A percentile compares a stretch with the other conserved stretches of the same genome.
phyloP scores from a whole-genome alignment of 2,797 vertebrate species.

The Serranus cabrilla region DNA sequence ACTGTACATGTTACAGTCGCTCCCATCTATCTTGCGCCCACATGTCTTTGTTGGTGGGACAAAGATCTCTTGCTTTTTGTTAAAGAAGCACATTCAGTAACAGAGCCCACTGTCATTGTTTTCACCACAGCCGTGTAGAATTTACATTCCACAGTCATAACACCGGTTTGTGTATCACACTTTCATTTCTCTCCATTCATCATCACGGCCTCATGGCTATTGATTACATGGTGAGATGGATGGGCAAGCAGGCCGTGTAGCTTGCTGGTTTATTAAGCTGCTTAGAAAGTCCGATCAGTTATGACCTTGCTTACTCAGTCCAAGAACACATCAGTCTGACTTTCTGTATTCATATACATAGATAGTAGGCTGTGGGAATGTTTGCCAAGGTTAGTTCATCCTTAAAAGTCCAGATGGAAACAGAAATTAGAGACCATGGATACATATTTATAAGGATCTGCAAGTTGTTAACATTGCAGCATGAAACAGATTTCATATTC shows the following conservation, averaged over 20 bases:
- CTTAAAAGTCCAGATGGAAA: not conserved
- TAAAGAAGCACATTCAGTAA: constrained; percentile 13
- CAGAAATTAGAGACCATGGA: not conserved
- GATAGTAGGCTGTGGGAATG: constrained; percentile 13
- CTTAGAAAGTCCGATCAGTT: constrained; percentile 43
- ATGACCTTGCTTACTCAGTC: constrained; percentile 20
- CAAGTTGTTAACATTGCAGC: not conserved
- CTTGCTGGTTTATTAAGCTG: constrained; percentile 41
- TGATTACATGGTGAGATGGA: constrained; percentile 58
- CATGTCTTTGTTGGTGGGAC: constrained; percentile 2
- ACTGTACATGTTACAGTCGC: not conserved
- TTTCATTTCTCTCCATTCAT: constrained; percentile 43
- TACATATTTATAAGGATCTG: constrained; percentile 19
- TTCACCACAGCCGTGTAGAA: constrained; percentile 1
- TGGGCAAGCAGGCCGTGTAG: constrained; percentile 17
- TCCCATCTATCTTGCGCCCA: not conserved
- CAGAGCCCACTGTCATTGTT: not conserved
- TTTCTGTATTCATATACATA: constrained; percentile 16
- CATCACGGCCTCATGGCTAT: constrained; percentile 38
- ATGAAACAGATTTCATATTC: not conserved
- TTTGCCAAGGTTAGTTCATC: constrained; percentile 29
- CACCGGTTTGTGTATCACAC: constrained; percentile 17
- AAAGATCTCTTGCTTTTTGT: constrained; percentile 7
- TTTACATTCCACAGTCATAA: constrained; percentile 22
- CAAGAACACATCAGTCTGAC: constrained; percentile 12